phyloP scores from a whole-genome alignment of 2,888 invertebrate species.

The Blera fallax region DNA sequence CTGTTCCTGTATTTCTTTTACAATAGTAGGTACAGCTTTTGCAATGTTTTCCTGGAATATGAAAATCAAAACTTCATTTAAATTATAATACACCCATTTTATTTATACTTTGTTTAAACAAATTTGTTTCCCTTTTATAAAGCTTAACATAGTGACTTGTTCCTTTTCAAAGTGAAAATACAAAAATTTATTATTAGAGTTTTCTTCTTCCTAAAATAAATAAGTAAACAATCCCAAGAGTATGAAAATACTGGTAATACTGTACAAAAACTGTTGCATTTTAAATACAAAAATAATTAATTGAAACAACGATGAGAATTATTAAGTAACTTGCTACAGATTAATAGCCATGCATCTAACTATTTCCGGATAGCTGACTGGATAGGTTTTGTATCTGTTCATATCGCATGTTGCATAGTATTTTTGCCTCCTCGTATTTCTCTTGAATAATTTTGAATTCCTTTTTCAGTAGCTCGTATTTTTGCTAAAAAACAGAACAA shows the following conservation, averaged over 20 bases:
- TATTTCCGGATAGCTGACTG: conserved; percentile 19
- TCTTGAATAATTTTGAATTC: conserved; percentile 71
- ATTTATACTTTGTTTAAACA: conserved; percentile 18
- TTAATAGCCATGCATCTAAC: background rate
- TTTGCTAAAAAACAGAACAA: conserved; percentile 64
- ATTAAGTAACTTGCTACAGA: conserved; percentile 8
- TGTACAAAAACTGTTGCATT: conserved; percentile 63
- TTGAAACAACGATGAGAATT: conserved; percentile 35
- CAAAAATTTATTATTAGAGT: conserved; percentile 36
- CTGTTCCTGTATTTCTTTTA: no score
- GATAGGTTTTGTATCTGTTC: conserved; percentile 64
- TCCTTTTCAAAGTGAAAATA: conserved; percentile 42
- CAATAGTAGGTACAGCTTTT: no score
- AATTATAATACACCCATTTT: background rate
- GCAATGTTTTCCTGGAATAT: no score
- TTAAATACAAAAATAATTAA: conserved; percentile 30
- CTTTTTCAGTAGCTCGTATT: conserved; percentile 70
- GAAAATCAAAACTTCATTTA: no score
- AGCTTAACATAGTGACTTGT: conserved; percentile 57
- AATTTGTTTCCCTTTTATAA: conserved; percentile 17
- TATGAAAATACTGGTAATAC: conserved; percentile 57
- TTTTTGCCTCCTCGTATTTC: conserved; percentile 75
- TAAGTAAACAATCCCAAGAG: conserved; percentile 51
- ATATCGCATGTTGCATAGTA: conserved; percentile 68
- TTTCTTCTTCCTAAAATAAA: conserved; percentile 44